A percentile compares a stretch with the other conserved stretches of the same genome.
phyloP scores from a whole-genome alignment of 1,140 invertebrate species.

The Spodoptera frugiperda region DNA sequence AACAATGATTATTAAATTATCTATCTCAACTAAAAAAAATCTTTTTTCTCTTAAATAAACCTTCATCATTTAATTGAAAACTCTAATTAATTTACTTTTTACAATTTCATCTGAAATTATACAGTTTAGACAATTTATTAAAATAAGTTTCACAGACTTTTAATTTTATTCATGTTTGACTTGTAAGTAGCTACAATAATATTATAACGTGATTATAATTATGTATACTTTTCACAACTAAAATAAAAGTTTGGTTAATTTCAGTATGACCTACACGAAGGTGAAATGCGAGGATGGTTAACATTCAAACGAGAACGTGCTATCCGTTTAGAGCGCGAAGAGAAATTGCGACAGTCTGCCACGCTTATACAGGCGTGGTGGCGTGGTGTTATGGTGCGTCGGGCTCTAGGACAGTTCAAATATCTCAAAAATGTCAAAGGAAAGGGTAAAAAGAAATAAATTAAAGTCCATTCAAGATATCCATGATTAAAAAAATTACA shows the following conservation, averaged over 20 bases:
- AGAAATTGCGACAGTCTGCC: slow-evolving; percentile 68
- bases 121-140: not conserved
- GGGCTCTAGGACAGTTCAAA: slow-evolving; percentile 88
- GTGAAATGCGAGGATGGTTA: slow-evolving; percentile 81
- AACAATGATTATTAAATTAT: too few relatives aligned
- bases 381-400: slow-evolving; percentile 89
- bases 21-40: too few relatives aligned
- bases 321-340: slow-evolving; percentile 69
- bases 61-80: too few relatives aligned
- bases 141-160: not conserved
- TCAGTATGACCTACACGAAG: slow-evolving; percentile 75
- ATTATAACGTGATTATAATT: too few relatives aligned
- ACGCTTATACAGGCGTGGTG: slow-evolving; percentile 89
- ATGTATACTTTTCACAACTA: slow-evolving; percentile 2
- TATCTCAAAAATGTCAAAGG: slow-evolving; percentile 83
- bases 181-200: too few relatives aligned
- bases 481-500: too few relatives aligned
- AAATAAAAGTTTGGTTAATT: slow-evolving; percentile 49
- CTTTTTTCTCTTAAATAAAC: too few relatives aligned
- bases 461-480: too few relatives aligned
- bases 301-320: slow-evolving; percentile 79
- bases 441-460: slow-evolving; percentile 78
- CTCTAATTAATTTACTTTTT: not conserved
- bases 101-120: not conserved
- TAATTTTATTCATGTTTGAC: not conserved